Percentiles rank a stretch among this genome's conserved stretches.
phyloP scores from a whole-genome alignment of 2,888 invertebrate species.

The Aspidiotus rigidus region DNA sequence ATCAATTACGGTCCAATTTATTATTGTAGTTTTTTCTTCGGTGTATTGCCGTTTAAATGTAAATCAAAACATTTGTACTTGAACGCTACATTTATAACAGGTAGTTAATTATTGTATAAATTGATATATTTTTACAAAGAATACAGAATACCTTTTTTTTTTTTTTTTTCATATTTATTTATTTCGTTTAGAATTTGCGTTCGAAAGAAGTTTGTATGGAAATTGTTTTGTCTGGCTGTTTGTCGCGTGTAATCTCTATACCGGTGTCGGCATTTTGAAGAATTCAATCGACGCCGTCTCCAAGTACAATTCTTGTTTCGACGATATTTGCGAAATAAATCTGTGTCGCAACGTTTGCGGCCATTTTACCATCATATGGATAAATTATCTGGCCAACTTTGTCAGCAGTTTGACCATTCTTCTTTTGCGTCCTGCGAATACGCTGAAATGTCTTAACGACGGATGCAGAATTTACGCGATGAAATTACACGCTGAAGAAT shows the following conservation, averaged over 20 bases:
- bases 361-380: constrained; percentile 33
- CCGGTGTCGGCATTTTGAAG: not conserved
- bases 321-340: constrained; percentile 25
- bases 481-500: not conserved
- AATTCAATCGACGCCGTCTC: not conserved
- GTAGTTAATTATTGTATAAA: no score
- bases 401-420: constrained; percentile 23
- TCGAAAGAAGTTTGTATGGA: constrained; percentile 7
- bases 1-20: constrained; percentile 23
- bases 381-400: constrained; percentile 29
- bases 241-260: constrained; percentile 8
- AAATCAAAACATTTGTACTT: constrained; percentile 6
- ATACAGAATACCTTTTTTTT: constrained; percentile 5
- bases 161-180: not conserved
- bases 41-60: constrained; percentile 30
- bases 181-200: constrained; percentile 10
- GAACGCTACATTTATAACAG: not conserved
- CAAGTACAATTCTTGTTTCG: constrained; percentile 22
- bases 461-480: constrained; percentile 7
- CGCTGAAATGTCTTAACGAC: constrained; percentile 27
- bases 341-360: constrained; percentile 34
- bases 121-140: no score
- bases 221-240: not conserved
- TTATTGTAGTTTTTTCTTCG: constrained; percentile 26
- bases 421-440: constrained; percentile 11